Base-by-base conservation (phyloP, 2,113 vertebrate species). In the Neodontobutis hainanensis region DNA sequence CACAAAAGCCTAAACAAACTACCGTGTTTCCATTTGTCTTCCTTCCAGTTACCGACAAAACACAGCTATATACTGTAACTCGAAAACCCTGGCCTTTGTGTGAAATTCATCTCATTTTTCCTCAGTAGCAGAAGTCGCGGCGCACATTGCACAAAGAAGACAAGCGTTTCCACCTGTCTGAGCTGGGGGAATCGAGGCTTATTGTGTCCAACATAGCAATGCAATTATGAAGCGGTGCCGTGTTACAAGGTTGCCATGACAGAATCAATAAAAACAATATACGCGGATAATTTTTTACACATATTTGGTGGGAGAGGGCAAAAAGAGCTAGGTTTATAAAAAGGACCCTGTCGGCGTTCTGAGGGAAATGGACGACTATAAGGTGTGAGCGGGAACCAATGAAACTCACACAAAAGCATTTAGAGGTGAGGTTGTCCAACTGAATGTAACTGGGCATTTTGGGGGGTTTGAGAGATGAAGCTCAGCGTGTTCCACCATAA, bases 231-330 rank as follows among this genome's bases (percentile, higher is more conserved):
- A 83, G 81, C 61, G 70, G 71, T 36, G 76, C 77, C 70, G 66
- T 63, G 85, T 78, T 84, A 86, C 85, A 85, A 85, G 84, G 84
- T 68, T 82, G 77, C 81, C 65, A 75, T 77, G 83, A 84, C 87
- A 87, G 84, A 89, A 92, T 91, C 91, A 86, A 92, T 91, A 78
- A 89, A 90, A 89, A 89, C 86, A 83, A 90, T 90, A 86, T 75
- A 76, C 63, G 78, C 56, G 70, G 71, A 79, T 67, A 61, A 69
- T 85, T 90, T 83, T 64, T 56, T 75, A 86, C 74, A 58, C 5
- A 27, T 81, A 79, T 80, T 72, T 43, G 55, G 15, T 67, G 47
- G 69, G 80, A 53, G 65, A 59, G 69, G 59, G 49, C 46, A 46
- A 56, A 53, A 61, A 32, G 6, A n/a, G n/a, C n/a, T n/a, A n/a